Percentiles rank a stretch among this genome's conserved stretches.
phyloP scores from a whole-genome alignment of 1,140 invertebrate genomes.

The Neomicropteryx cornuta region DNA sequence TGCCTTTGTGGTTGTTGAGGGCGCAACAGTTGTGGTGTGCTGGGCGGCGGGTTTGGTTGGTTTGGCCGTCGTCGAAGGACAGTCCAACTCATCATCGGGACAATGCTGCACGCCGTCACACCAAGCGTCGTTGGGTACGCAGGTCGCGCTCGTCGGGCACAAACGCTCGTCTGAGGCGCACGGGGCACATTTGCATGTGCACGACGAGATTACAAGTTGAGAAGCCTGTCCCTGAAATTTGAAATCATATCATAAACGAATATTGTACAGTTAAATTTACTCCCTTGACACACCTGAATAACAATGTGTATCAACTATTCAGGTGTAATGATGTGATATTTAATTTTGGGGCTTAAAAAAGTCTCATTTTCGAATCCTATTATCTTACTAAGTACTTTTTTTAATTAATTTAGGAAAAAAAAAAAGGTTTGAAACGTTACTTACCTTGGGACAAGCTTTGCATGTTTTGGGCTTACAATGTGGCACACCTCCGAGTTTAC shows the following conservation, averaged over 20 bases:
- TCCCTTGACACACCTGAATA: neutral
- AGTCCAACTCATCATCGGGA: slow-evolving; percentile 70
- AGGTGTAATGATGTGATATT: too few relatives aligned
- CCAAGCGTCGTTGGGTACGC: slow-evolving; percentile 58
- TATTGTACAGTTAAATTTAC: too few relatives aligned
- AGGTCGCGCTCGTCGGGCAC: slow-evolving; percentile 65
- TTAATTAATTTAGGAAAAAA: too few relatives aligned
- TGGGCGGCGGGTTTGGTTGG: too few relatives aligned
- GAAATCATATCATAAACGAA: slow-evolving; percentile 6
- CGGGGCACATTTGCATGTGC: slow-evolving; percentile 62
- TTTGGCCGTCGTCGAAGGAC: slow-evolving; percentile 31
- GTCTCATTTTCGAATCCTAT: neutral
- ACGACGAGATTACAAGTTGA: slow-evolving; percentile 41
- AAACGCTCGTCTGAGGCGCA: slow-evolving; percentile 52
- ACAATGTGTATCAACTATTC: too few relatives aligned
- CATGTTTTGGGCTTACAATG: slow-evolving; percentile 56
- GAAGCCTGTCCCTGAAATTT: slow-evolving; percentile 35
- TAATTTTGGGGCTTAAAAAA: neutral
- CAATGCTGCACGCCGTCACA: slow-evolving; percentile 78
- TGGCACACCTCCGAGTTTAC: slow-evolving; percentile 56
- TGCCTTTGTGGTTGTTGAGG: too few relatives aligned
- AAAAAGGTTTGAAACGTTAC: too few relatives aligned
- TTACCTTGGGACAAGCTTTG: slow-evolving; percentile 47
- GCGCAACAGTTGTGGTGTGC: slow-evolving; percentile 12
- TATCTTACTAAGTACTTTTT: neutral